A percentile compares a stretch with the other conserved stretches of the same genome.
These are phyloP conservation scores for Leptura quadrifasciata DNA, from an alignment of 2,888 invertebrate species.

Conservation along the genomic window DNA sequence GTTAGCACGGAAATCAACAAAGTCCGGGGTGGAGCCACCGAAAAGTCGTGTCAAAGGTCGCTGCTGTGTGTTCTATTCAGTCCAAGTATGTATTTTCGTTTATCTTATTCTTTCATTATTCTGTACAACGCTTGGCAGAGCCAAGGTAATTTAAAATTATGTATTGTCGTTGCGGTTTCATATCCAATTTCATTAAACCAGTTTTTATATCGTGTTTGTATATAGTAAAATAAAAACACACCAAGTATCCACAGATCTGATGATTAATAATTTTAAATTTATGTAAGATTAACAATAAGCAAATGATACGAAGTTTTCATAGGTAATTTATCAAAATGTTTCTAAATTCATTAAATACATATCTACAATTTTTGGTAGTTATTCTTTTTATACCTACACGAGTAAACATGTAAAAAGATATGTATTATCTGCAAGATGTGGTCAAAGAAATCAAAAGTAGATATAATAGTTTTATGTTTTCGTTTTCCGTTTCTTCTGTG, in stretches of 20 bases:
- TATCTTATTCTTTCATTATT: not conserved
- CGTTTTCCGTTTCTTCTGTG: no score
- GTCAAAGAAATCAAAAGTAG: no score
- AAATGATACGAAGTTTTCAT: no score
- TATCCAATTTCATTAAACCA: not conserved
- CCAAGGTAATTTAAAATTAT: not conserved
- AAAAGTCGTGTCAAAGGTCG: conserved; percentile 67
- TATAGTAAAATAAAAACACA: not conserved
- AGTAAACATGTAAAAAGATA: no score
- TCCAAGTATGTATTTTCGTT: conserved; percentile 73
- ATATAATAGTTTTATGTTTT: no score
- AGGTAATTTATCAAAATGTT: no score
- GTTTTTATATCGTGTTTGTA: not conserved
- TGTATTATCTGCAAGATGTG: no score
- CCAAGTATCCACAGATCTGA: not conserved
- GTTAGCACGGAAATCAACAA: conserved; percentile 65
- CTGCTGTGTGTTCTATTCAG: conserved; percentile 75
- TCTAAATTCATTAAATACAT: no score
- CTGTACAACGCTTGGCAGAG: not conserved
- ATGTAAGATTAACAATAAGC: no score
- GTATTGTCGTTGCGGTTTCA: not conserved
- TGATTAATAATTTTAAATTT: no score
- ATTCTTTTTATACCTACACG: no score
- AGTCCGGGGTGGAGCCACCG: conserved; percentile 57
- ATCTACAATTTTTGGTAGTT: no score